Evolutionary conservation across 2,888 invertebrate species (phyloP).

Genomic region (Schizaphis graminum): DNA sequence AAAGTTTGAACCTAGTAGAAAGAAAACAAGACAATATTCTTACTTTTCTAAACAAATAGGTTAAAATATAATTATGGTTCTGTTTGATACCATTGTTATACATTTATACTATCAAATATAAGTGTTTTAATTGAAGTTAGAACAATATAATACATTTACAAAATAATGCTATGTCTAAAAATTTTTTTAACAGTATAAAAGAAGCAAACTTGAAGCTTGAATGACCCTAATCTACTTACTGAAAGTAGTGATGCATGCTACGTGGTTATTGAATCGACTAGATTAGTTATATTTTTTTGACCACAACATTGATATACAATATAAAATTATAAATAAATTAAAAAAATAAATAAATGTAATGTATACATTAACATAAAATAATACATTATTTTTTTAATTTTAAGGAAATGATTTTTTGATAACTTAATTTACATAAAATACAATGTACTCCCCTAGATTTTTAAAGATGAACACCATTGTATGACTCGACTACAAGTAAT

Average conservation of each 20-base stretch:
- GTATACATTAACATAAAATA: neutral
- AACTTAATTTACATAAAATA: neutral
- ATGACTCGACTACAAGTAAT: neutral
- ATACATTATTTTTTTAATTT: neutral
- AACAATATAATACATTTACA: neutral
- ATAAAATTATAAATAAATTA: neutral
- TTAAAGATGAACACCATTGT: neutral
- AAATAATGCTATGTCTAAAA: neutral
- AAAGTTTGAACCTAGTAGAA: neutral
- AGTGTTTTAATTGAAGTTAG: neutral
- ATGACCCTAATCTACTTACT: neutral
- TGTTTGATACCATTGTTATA: neutral
- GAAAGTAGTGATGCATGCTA: neutral
- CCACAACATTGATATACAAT: neutral
- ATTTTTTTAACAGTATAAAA: neutral
- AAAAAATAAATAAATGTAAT: neutral
- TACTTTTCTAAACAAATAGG: neutral
- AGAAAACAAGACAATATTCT: neutral
- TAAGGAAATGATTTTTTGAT: neutral
- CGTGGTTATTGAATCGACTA: neutral
- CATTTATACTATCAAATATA: neutral
- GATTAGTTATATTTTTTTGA: neutral
- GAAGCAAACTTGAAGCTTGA: neutral
- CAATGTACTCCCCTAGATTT: neutral
- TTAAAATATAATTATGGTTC: neutral